These are phyloP conservation scores for Serripes groenlandicus DNA, from an alignment of 2,888 invertebrate genomes.

Conservation along the genomic window DNA sequence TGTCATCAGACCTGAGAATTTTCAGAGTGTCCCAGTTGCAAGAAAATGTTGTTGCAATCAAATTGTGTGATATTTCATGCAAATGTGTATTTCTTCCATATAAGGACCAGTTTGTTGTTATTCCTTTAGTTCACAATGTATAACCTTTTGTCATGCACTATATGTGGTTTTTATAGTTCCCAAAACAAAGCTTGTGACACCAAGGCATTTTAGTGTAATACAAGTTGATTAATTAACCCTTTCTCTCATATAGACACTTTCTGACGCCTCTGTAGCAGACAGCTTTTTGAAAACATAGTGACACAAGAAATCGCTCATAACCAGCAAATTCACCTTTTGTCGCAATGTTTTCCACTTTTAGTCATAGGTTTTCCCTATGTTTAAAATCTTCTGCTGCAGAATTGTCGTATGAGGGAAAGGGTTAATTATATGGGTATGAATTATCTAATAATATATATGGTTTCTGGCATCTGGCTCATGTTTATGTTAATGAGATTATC, in stretches of 20 bases:
- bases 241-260: no score
- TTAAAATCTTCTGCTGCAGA: no score
- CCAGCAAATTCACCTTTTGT: no score
- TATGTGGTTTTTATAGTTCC: no score
- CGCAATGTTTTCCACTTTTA: no score
- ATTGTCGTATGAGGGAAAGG: no score
- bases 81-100: constrained; percentile 20
- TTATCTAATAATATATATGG: no score
- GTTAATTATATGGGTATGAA: no score
- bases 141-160: not conserved
- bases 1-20: constrained; percentile 29
- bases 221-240: not conserved
- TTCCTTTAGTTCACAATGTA: not conserved
- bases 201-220: not conserved
- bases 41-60: constrained; percentile 23
- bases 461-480: no score
- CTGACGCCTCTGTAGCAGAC: not conserved
- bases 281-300: not conserved
- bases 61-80: constrained; percentile 3
- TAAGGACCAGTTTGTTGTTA: constrained; percentile 6
- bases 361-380: no score
- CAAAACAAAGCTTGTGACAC: not conserved
- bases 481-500: no score
- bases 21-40: constrained; percentile 26
- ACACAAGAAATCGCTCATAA: not conserved